These are phyloP conservation scores for Noturus placidus DNA, from an alignment of 2,113 vertebrate species.

Conservation along the genomic window DNA sequence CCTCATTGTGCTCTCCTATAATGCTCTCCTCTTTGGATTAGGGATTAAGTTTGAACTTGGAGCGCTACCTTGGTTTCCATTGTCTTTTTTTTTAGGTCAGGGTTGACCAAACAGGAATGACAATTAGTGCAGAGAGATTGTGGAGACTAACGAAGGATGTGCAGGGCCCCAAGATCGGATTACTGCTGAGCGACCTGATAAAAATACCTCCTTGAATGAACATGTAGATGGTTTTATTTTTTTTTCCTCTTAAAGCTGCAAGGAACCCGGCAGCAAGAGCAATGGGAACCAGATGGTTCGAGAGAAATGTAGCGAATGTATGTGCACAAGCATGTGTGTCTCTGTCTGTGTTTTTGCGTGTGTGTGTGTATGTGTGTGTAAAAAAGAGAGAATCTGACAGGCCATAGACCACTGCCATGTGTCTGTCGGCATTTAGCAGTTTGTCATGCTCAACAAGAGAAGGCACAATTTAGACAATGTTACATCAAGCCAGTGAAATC, in stretches of 20 bases:
- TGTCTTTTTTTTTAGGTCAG: slow-evolving; percentile 42
- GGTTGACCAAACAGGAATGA: slow-evolving; percentile 40
- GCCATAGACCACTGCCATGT: slow-evolving; percentile 38
- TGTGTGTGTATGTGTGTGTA: slow-evolving; percentile 37
- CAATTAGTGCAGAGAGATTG: slow-evolving; percentile 39
- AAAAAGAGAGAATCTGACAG: slow-evolving; percentile 50
- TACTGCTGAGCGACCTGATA: slow-evolving; percentile 52
- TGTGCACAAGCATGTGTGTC: slow-evolving; percentile 49
- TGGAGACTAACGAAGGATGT: slow-evolving; percentile 31
- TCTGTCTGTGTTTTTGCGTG: slow-evolving; percentile 41
- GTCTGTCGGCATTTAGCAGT: slow-evolving; percentile 47
- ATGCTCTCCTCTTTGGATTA: slow-evolving; percentile 28
- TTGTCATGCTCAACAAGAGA: slow-evolving; percentile 31
- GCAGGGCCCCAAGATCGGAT: slow-evolving; percentile 41
- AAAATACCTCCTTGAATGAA: slow-evolving; percentile 61
- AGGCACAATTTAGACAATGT: slow-evolving; percentile 42
- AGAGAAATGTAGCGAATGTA: slow-evolving; percentile 60
- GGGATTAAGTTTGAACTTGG: slow-evolving; percentile 33
- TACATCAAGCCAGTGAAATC: slow-evolving; percentile 13
- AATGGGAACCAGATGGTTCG: slow-evolving; percentile 79
- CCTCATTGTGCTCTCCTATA: slow-evolving; percentile 11
- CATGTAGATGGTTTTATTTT: slow-evolving; percentile 68
- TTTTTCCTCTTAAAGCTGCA: slow-evolving; percentile 64
- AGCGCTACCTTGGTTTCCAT: slow-evolving; percentile 37
- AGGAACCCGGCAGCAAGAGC: slow-evolving; percentile 61